These are phyloP conservation scores for Tachysurus fulvidraco DNA, from an alignment of 2,113 vertebrate genomes.

Conservation along the genomic window DNA sequence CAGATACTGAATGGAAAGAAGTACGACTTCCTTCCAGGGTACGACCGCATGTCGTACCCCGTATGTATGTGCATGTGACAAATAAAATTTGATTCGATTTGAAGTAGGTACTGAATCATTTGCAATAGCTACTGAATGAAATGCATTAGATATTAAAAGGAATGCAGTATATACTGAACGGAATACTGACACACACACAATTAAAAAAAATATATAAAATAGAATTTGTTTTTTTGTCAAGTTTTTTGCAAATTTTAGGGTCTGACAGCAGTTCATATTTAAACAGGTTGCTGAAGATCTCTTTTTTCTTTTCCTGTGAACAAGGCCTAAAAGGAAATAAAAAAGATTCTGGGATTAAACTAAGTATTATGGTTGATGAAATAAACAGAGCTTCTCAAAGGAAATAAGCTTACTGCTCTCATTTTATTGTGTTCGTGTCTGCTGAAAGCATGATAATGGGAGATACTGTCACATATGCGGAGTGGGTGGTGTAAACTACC, in stretches of 20 bases:
- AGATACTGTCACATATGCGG: constrained; percentile 38
- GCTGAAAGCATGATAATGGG: constrained; percentile 23
- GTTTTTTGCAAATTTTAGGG: neutral
- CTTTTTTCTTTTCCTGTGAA: neutral
- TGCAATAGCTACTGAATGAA: too few species aligned
- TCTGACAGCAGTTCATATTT: neutral
- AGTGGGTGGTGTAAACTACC: constrained; percentile 61
- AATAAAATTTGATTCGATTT: too few species aligned
- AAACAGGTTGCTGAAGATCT: neutral
- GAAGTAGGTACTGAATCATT: too few species aligned
- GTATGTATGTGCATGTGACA: too few species aligned
- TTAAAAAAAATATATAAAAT: too few species aligned
- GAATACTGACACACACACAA: too few species aligned
- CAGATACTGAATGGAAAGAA: too few species aligned
- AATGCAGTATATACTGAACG: too few species aligned
- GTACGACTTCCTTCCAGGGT: too few species aligned
- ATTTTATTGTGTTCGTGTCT: neutral
- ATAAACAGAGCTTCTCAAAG: neutral
- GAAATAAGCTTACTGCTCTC: neutral
- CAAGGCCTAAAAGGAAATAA: neutral
- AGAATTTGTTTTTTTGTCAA: too few species aligned
- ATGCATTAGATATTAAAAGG: too few species aligned
- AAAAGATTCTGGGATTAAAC: neutral
- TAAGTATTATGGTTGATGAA: neutral
- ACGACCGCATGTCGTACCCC: too few species aligned